Base-by-base conservation (phyloP, 2,113 vertebrate species). In the Ivindomyrus marchei region DNA sequence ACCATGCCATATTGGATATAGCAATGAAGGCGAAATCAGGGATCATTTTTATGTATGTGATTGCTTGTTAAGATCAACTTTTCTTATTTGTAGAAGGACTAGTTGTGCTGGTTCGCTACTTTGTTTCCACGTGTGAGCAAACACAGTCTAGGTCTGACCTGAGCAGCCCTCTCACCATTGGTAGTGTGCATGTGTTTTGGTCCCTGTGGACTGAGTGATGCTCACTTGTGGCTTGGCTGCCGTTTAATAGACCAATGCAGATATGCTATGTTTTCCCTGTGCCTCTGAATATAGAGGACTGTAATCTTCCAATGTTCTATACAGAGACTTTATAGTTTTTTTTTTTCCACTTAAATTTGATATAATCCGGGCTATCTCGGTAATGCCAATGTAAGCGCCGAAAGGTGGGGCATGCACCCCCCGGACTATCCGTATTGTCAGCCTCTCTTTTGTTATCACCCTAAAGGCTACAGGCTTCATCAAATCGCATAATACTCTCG, bases 201-300 rank as follows among this genome's bases (percentile, higher is more conserved):
- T 45, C n/a, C 39, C 9, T 46, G 91, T 89, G 90, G 90, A 90
- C 90, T 93, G 91, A 90, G 92, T 94, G 91, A 93, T 92, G 93
- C 91, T 94, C 15, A 91, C 90, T 92, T 50, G 46, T 90, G 90
- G 93, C 91, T 93, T 92, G 92, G 92, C 93, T 93, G 93, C 93
- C 93, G 94, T 94, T 93, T 94, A 93, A 94, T 94, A 90, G 89
- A 91, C 91, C 89, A 92, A 52, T 89, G 91, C 91, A 92, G 94
- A 94, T 94, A 91, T 92, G 24, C 6, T 93, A 95, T 95, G 94
- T 95, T 92, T 94, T 19, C 88, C 85, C 90, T 89, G 87, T 89
- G 90, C 27, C 66, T 74, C 66, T 36, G 66, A 36, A 17, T 74
- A 74, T 15, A 36, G 66, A 36, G 27, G 13, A 8, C 58, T 74